A percentile compares a stretch with the other conserved stretches of the same genome.
Conservation (phyloP, 2,113 vertebrate genomes). For the Aptenodytes patagonicus region DNA sequence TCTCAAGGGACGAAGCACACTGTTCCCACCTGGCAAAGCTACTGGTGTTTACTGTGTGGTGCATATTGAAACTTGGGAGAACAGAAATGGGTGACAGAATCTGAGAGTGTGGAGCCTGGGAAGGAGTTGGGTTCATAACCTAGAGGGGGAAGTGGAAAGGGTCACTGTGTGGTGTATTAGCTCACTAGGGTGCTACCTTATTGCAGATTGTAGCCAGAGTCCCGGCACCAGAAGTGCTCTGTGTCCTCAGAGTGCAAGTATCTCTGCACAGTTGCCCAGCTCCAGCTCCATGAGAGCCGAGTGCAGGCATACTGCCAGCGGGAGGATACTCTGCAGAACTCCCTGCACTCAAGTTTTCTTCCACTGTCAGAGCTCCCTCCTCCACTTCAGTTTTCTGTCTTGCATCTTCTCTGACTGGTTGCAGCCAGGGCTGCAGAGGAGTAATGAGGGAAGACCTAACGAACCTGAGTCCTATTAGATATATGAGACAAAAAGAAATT, state of each 20-base stretch:
- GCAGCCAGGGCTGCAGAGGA: background rate
- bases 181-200: background rate
- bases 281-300: accelerated
- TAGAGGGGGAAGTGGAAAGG: background rate
- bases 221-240: background rate
- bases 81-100: background rate
- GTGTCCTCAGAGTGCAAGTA: background rate
- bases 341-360: background rate
- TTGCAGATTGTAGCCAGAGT: background rate
- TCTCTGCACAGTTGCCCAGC: background rate
- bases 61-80: background rate
- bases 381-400: background rate
- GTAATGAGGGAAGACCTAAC: background rate
- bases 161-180: background rate
- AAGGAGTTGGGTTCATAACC: background rate
- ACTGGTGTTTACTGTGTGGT: background rate
- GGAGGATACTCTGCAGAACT: background rate
- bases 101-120: background rate
- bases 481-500: background rate
- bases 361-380: background rate
- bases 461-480: background rate
- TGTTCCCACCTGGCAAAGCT: background rate
- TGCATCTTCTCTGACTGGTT: background rate
- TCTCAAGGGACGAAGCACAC: background rate
- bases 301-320: background rate